Evolutionary conservation across 2,888 invertebrate genomes (phyloP).

Genomic region (Willowsia nigromaculata): DNA sequence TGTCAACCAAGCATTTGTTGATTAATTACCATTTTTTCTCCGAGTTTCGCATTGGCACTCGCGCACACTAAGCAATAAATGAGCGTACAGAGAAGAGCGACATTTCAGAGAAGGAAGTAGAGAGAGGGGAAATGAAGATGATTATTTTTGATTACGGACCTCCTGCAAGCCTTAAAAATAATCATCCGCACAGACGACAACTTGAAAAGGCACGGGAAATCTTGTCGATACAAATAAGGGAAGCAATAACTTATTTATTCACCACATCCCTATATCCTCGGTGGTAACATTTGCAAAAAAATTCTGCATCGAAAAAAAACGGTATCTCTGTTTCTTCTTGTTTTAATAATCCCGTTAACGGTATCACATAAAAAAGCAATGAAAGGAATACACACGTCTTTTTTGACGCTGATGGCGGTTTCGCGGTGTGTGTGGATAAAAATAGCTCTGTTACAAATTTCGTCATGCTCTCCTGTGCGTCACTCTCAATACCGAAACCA

Average conservation of each 20-base stretch:
- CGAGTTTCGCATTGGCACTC: background rate
- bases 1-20: constrained; percentile 14
- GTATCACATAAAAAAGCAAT: background rate
- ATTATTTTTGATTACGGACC: constrained; percentile 41
- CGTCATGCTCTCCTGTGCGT: constrained; percentile 53
- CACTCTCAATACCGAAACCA: constrained; percentile 40
- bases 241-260: constrained; percentile 3
- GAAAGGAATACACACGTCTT: constrained; percentile 10
- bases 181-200: background rate
- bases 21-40: constrained; percentile 54
- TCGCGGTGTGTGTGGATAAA: constrained; percentile 22
- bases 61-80: background rate
- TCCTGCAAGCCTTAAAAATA: constrained; percentile 18
- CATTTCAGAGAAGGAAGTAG: background rate
- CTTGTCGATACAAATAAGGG: constrained; percentile 25
- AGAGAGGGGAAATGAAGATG: background rate
- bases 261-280: too few species aligned
- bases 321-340: constrained; percentile 40
- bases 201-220: background rate
- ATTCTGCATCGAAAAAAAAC: constrained; percentile 26
- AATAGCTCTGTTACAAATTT: constrained; percentile 63
- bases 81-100: too few species aligned
- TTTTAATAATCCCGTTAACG: constrained; percentile 48
- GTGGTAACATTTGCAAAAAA: constrained; percentile 11
- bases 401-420: background rate